Conservation (phyloP, 2,888 invertebrate genomes). For the Auanema freiburgensis region DNA sequence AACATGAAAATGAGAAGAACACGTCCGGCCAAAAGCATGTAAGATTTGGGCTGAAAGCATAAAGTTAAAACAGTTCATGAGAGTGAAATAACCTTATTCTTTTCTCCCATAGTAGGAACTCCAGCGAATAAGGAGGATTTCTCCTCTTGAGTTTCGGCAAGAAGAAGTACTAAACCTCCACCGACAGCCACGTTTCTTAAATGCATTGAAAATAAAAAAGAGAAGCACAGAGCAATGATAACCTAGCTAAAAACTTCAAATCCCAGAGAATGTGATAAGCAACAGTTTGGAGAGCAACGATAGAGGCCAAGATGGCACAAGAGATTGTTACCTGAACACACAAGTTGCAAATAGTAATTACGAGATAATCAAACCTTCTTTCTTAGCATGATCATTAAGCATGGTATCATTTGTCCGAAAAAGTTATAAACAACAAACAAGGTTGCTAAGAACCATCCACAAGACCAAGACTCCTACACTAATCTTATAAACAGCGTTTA, state of each 20-base stretch:
- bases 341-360: neutral
- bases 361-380: conserved; percentile 70
- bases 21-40: conserved; percentile 91
- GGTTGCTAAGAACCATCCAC: conserved; percentile 89
- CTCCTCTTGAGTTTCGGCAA: conserved; percentile 77
- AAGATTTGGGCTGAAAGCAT: conserved; percentile 79
- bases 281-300: conserved; percentile 84
- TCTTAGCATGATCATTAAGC: conserved; percentile 90
- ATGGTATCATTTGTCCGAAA: conserved; percentile 91
- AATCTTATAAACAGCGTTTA: neutral
- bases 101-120: conserved; percentile 73
- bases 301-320: conserved; percentile 88
- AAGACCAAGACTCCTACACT: conserved; percentile 72
- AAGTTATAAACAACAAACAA: conserved; percentile 93
- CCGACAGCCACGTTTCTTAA: conserved; percentile 87
- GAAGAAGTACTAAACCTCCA: conserved; percentile 89
- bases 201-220: conserved; percentile 14
- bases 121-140: conserved; percentile 84
- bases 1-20: conserved; percentile 98
- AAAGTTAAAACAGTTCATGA: neutral
- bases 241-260: conserved; percentile 85
- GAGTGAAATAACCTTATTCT: conserved; percentile 29
- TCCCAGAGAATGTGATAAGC: conserved; percentile 90
- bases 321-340: conserved; percentile 73
- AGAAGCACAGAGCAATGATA: conserved; percentile 13